Evolutionary conservation across 2,888 invertebrate species (phyloP).

Genomic region (Coenonympha glycerion): DNA sequence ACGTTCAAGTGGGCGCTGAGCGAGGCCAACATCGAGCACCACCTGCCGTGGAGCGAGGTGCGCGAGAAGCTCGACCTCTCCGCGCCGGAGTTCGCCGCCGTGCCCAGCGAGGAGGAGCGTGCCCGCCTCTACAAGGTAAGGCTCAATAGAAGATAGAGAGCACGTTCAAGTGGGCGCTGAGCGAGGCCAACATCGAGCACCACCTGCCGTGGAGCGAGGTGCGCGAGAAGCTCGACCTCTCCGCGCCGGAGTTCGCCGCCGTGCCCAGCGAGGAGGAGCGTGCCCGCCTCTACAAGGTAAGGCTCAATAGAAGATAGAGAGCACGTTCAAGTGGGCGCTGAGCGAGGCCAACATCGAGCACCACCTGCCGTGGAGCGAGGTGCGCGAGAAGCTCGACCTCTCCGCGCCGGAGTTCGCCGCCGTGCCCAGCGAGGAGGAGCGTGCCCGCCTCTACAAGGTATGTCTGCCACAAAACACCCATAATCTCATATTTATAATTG

Average conservation of each 20-base stretch:
- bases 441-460: slow-evolving; percentile 84
- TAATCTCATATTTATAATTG: no score
- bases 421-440: slow-evolving; percentile 87
- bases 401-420: slow-evolving; percentile 88
- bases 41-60: slow-evolving; percentile 87
- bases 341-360: slow-evolving; percentile 86
- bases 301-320: slow-evolving; percentile 89
- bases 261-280: slow-evolving; percentile 88
- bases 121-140: slow-evolving; percentile 86
- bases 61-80: slow-evolving; percentile 80
- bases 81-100: slow-evolving; percentile 87
- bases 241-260: slow-evolving; percentile 86
- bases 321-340: slow-evolving; percentile 87
- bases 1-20: slow-evolving; percentile 88
- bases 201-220: slow-evolving; percentile 88
- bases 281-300: slow-evolving; percentile 83
- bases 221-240: slow-evolving; percentile 79
- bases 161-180: slow-evolving; percentile 87
- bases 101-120: slow-evolving; percentile 87
- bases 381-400: slow-evolving; percentile 79
- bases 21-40: slow-evolving; percentile 85
- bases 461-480: no score
- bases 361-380: slow-evolving; percentile 87
- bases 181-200: slow-evolving; percentile 85
- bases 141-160: slow-evolving; percentile 90